Evolutionary conservation across 2,888 invertebrate species (phyloP), one percentile per base, ranked within the genome.

Genomic region (Drosophila flavopinicola): DNA sequence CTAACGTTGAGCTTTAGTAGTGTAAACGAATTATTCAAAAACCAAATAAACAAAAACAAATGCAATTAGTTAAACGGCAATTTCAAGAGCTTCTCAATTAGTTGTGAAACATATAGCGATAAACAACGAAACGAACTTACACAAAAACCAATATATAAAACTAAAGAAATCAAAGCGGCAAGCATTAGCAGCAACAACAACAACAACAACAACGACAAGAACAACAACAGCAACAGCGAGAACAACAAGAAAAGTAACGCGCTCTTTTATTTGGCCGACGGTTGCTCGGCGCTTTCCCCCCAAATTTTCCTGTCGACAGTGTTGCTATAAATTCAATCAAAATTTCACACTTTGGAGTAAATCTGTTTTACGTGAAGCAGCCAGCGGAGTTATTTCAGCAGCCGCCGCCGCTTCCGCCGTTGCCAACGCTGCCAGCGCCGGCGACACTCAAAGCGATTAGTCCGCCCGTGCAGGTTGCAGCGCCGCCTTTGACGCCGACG

Each of bases 271-370:
- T 32, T 45, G 56, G 73, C 78, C 78, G 78, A 80, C 85, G 65
- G 60, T 57, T 41, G 72, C 15, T 57, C 78, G 83, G 75, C 85
- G 61, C 65, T 57, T 41, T 44, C 32, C 27, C 25, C 44, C 29
- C 32, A 54, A 39, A 48, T 68, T 68, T 78, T 85, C 84, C 85
- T 85, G 79, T 78, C 83, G 80, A 75, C 84, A 69, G 87, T 86
- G 89, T 90, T 87, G 80, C 77, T 77, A 80, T 83, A 90, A 91
- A 88, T 82, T 89, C 84, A 87, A 90, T 82, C 91, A 91, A 91
- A 90, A 91, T 91, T 91, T 91, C 90, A 88, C 91, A 91, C 90
- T 91, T 91, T 90, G 91, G 91, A 91, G 90, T 91, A 89, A 91
- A 91, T 89, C 89, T 91, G 89, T 91, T 91, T 87, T 91, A 91